Evolutionary conservation across 2,888 invertebrate genomes (phyloP), one percentile per base, ranked within the genome.

Genomic region (Melanargia galathea): DNA sequence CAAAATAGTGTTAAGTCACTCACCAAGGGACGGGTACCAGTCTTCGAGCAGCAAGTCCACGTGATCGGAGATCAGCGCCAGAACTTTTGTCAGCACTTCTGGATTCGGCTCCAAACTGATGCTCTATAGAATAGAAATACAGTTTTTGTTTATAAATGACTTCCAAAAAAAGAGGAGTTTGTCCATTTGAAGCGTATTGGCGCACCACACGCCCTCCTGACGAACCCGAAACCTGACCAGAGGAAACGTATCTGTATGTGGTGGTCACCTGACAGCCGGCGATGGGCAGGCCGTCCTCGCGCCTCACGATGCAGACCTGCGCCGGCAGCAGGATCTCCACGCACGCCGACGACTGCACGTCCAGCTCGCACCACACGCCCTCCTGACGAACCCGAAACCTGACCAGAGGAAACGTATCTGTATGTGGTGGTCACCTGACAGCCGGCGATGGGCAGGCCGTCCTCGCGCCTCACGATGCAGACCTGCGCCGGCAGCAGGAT

Each of bases 41-140:
- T 99, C 99, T 83, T 99, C 99, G 0, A 99, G 90, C 55, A 99
- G 90, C 58, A 98, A 94, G 84, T 99, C 99, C 68, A 99, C 96
- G 79, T 99, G 98, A 82, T 99, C 99, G 0, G 99, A 97, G 2
- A 97, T 94, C 33, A 98, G 86, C 0, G 98, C 97, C 62, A 98
- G 83, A 16, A 98, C 84, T 76, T 96, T 96, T 0, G 97, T 95
- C 68, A 97, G 93, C 49, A 94, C 94, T 77, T 97, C 96, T 7
- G 95, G 93, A 67, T 95, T 95, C 3, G 97, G 96, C 75, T 97
- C 96, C 60, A 97, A 88, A 20, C 94, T 94, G 60, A 96, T 92
- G 38, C 93, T 94, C 86, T 94, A 92, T 43, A 2, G 16, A 26
- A 43, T 16, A 6, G 10, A 8, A 33, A 18, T 18, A 10, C 24